Evolutionary conservation across 2,797 vertebrate species (phyloP), one percentile per base, ranked within the genome.

Genomic region (Takifugu rubripes): DNA sequence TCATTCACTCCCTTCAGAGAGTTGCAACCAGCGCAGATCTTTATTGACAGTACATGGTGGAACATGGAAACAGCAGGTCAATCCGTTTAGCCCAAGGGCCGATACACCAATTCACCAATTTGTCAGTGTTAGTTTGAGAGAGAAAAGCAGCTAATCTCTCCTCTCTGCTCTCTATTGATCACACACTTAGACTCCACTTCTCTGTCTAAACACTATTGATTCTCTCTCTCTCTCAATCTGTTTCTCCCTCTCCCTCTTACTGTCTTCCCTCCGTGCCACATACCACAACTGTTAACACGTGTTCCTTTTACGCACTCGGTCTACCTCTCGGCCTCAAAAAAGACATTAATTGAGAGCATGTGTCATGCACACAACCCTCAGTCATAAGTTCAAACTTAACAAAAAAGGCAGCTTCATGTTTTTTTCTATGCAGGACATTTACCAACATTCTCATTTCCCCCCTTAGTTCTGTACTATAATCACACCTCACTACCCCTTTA

Each of bases 121-220:
- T 89, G 89, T 90, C 89, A 89, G 89, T 88, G 89, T 90, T 90
- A 90, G 89, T 90, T 89, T 89, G 89, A 90, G 86, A 87, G 86
- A 90, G 87, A 90, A 90, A 90, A 90, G 89, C 87, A 89, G 89
- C 89, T 90, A 90, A 90, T 90, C 89, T 90, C 89, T 89, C 88
- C 86, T 90, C 88, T 91, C 87, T 91, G 81, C 78, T 90, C 75
- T 88, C 90, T 93, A 92, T 93, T 92, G 92, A 94, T 94, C 90
- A 92, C 88, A 85, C 93, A 91, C 92, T 92, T 92, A 92, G 88
- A 90, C 85, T 91, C 90, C 91, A 89, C 90, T 90, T 86, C 85
- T 90, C 92, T 93, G 90, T 93, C 91, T 94, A 93, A 94, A 93
- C 91, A 91, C 90, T 93, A 92, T 93, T 92, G 93, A 94, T 94